Conservation (phyloP, 2,888 invertebrate genomes). For the Apotomis capreana region DNA sequence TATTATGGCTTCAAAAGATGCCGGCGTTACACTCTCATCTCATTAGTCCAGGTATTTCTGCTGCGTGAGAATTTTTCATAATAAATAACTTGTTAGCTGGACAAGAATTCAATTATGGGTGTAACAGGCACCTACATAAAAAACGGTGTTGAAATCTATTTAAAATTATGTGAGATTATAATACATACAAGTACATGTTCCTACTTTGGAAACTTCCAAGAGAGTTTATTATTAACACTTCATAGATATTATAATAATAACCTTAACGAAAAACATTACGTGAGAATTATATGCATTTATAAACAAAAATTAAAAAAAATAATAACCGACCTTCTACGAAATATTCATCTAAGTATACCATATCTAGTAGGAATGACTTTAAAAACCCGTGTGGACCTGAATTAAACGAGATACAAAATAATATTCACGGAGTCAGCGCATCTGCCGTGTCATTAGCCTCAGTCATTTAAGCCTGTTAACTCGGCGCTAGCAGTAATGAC, state of each 20-base stretch:
- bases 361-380: too few relatives aligned
- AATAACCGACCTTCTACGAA: too few relatives aligned
- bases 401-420: conserved; percentile 40
- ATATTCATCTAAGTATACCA: too few relatives aligned
- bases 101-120: not conserved
- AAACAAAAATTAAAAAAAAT: too few relatives aligned
- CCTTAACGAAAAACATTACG: too few relatives aligned
- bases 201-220: too few relatives aligned
- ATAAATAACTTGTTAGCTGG: not conserved
- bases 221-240: too few relatives aligned
- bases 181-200: too few relatives aligned
- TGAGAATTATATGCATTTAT: too few relatives aligned
- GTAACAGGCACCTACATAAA: conserved; percentile 1
- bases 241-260: too few relatives aligned
- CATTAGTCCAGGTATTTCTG: conserved; percentile 21
- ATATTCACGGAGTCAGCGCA: conserved; percentile 74
- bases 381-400: too few relatives aligned
- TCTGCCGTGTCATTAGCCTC: conserved; percentile 80
- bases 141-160: not conserved
- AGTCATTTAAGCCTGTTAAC: conserved; percentile 79
- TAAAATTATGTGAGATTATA: not conserved
- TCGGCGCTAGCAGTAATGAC: conserved; percentile 69
- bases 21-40: conserved; percentile 21
- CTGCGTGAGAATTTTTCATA: conserved; percentile 23
- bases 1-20: conserved; percentile 27